Percentiles rank a stretch among this genome's conserved stretches.
Conservation (phyloP, 2,888 invertebrate species). For the Lithophane leautieri region DNA sequence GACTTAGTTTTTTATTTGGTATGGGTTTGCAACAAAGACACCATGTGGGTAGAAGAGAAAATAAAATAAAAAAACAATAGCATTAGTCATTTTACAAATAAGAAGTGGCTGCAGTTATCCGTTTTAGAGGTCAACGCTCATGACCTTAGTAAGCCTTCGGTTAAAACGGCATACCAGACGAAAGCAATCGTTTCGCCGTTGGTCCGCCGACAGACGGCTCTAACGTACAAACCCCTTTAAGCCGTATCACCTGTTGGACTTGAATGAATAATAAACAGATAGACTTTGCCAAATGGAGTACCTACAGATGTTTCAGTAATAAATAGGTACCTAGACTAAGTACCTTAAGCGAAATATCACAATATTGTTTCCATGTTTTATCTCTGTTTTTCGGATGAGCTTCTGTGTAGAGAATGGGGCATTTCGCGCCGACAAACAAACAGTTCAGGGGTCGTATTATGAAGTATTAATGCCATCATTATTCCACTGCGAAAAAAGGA, state of each 20-base stretch:
- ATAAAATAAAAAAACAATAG: too few relatives aligned
- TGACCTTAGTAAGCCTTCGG: constrained; percentile 11
- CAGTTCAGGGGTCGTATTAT: too few relatives aligned
- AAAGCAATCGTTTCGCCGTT: background rate
- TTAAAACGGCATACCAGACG: background rate
- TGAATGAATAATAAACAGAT: constrained; percentile 31
- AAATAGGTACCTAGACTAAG: background rate
- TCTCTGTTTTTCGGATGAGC: constrained; percentile 13
- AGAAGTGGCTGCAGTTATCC: background rate
- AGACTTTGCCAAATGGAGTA: constrained; percentile 36
- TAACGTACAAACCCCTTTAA: background rate
- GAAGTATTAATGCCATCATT: too few relatives aligned
- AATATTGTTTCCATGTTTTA: constrained; percentile 26
- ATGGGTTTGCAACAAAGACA: too few relatives aligned
- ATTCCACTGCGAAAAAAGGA: too few relatives aligned
- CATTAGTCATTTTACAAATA: background rate
- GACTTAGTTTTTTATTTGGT: too few relatives aligned
- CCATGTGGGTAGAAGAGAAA: too few relatives aligned
- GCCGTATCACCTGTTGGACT: constrained; percentile 39
- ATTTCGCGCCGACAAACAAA: background rate
- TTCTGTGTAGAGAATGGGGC: background rate
- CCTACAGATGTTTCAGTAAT: constrained; percentile 8
- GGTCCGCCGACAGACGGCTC: background rate
- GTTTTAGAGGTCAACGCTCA: constrained; percentile 9
- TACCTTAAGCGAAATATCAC: constrained; percentile 12